Evolutionary conservation across 2,113 vertebrate genomes (phyloP), one percentile per base, ranked within the genome.

Genomic region (Pristiophorus japonicus): DNA sequence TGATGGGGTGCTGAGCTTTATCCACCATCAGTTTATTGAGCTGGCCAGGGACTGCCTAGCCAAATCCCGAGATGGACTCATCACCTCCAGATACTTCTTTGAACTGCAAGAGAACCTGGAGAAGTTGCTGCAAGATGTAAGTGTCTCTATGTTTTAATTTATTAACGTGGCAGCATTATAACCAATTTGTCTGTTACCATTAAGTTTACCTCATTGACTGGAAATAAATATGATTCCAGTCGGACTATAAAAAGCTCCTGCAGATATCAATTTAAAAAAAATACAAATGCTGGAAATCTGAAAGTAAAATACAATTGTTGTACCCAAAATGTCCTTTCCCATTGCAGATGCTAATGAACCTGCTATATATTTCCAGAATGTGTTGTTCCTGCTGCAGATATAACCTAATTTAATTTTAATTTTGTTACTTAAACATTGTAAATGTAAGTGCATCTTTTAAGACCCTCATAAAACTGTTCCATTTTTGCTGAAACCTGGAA

Each of bases 11-110:
- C 97, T 99, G 95, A 99, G 98, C 97, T 99, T 99, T 97, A 99
- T 99, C 97, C 98, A 99, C 97, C 99, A 99, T 96, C 99, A 99
- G 97, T 98, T 99, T 96, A 98, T 98, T 63, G 99, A 99, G 96
- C 98, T 99, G 98, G 98, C 98, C 96, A 97, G 99, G 96, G 99
- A 99, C 97, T 99, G 99, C 96, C 97, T 99, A 97, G 98, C 98
- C 97, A 99, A 99, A 96, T 99, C 98, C 96, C 97, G 97, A 14
- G 98, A 98, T 96, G 98, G 98, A 96, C 98, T 99, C 95, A 99
- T 99, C 97, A 99, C 99, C 90, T 99, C 99, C 95, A 98, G 98
- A 84, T 99, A 99, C 97, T 99, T 99, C 97, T 99, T 98, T n/a
- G 99, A 99, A 97, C 98, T 99, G 85, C 99, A 99, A 97, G 99